Evolutionary conservation across 2,888 invertebrate genomes (phyloP).

Genomic region (Orthosia gracilis): DNA sequence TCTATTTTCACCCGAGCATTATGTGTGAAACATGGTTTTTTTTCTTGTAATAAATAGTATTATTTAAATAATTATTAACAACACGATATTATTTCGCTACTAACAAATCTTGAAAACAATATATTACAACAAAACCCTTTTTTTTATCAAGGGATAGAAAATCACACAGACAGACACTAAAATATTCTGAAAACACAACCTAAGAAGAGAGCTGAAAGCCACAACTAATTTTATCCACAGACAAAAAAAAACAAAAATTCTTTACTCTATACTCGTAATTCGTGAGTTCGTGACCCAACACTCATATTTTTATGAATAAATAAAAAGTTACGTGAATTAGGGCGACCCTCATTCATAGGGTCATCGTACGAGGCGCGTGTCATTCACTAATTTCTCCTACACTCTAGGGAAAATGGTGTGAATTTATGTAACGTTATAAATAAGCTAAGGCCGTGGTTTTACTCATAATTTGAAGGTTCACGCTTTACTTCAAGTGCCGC

Average conservation of each 20-base stretch:
- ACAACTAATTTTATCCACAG: not conserved
- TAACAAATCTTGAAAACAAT: no score
- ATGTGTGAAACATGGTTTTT: no score
- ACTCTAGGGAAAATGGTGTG: slow-evolving; percentile 38
- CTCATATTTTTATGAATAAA: slow-evolving; percentile 44
- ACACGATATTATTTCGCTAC: no score
- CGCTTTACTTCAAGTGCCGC: not conserved
- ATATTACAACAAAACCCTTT: not conserved
- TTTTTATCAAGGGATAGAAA: not conserved
- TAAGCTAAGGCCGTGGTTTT: not conserved
- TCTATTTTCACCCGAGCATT: no score
- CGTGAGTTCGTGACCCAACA: not conserved
- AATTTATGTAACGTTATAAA: slow-evolving; percentile 16
- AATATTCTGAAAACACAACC: not conserved
- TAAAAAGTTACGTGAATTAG: slow-evolving; percentile 44
- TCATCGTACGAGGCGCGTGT: slow-evolving; percentile 32
- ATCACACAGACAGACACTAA: not conserved
- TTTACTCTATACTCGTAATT: not conserved
- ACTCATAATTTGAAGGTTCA: not conserved
- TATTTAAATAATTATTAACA: no score
- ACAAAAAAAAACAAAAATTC: slow-evolving; percentile 5
- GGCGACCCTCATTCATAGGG: slow-evolving; percentile 23
- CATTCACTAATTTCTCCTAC: slow-evolving; percentile 37
- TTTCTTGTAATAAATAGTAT: no score
- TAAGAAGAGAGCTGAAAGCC: not conserved